phyloP scores from a whole-genome alignment of 2,797 vertebrate species.

The Emys orbicularis region DNA sequence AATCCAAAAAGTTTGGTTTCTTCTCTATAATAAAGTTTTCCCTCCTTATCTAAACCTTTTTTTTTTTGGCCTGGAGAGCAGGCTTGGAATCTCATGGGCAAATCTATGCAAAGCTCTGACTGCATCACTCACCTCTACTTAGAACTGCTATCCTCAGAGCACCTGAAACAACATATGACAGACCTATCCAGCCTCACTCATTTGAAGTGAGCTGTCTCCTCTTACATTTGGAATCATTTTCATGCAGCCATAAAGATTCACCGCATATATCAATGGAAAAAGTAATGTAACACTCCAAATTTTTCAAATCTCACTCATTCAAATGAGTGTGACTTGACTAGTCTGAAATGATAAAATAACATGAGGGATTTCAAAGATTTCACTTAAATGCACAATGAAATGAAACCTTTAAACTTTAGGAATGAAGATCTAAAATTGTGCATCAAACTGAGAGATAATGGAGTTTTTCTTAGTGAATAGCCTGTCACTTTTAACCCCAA shows the following conservation, averaged over 20 bases:
- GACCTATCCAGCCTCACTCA: slow-evolving; percentile 56
- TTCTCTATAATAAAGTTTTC: background rate
- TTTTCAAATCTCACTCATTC: slow-evolving; percentile 81
- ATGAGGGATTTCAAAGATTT: slow-evolving; percentile 67
- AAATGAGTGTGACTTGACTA: slow-evolving; percentile 80
- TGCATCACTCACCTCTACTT: slow-evolving; percentile 26
- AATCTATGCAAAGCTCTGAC: slow-evolving; percentile 42
- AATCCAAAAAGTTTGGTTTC: slow-evolving; percentile 7
- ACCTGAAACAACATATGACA: slow-evolving; percentile 69
- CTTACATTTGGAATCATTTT: slow-evolving; percentile 67
- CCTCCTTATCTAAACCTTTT: slow-evolving; percentile 39
- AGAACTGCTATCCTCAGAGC: slow-evolving; percentile 34
- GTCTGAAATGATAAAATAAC: slow-evolving; percentile 69
- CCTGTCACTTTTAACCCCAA: slow-evolving; percentile 1
- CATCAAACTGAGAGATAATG: slow-evolving; percentile 3
- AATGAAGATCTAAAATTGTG: background rate
- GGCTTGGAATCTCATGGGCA: background rate
- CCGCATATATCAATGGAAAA: slow-evolving; percentile 70
- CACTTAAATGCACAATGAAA: slow-evolving; percentile 56
- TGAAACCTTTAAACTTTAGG: slow-evolving; percentile 4
- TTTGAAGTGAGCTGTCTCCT: slow-evolving; percentile 57
- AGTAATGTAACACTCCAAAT: slow-evolving; percentile 78
- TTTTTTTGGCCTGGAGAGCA: background rate
- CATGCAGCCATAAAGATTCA: slow-evolving; percentile 58
- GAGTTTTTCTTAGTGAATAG: background rate